Conservation (phyloP, 2,888 invertebrate species). For the Pammene fasciana region DNA sequence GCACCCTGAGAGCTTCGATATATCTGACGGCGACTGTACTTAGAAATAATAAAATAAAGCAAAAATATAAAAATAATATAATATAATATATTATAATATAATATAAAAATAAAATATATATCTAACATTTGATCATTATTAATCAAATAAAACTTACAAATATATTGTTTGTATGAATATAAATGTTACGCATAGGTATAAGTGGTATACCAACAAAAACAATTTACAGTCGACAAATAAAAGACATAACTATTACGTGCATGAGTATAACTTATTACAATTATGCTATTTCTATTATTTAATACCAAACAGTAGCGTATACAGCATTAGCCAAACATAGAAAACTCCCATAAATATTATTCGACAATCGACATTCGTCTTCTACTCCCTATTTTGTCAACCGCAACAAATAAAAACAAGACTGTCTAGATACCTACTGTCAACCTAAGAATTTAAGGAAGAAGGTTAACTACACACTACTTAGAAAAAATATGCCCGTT, state of each 20-base stretch:
- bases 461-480: constrained; percentile 9
- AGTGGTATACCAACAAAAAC: neutral
- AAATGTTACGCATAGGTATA: too few species aligned
- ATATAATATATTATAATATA: too few species aligned
- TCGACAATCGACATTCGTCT: constrained; percentile 12
- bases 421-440: constrained; percentile 12
- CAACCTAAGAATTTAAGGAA: constrained; percentile 15
- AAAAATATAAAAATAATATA: too few species aligned
- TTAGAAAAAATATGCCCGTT: constrained; percentile 4
- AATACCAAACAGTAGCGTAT: constrained; percentile 8
- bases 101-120: too few species aligned
- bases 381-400: constrained; percentile 11
- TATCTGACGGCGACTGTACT: too few species aligned
- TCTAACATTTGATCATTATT: neutral
- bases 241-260: constrained; percentile 8
- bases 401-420: constrained; percentile 14
- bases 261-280: constrained; percentile 2
- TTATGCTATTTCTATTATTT: constrained; percentile 5
- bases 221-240: constrained; percentile 8
- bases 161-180: too few species aligned
- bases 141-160: constrained; percentile 8
- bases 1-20: too few species aligned
- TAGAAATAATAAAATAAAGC: too few species aligned
- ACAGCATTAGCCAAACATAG: neutral
- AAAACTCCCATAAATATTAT: constrained; percentile 7